These are phyloP conservation scores for Coptodon rendalli DNA, from an alignment of 2,113 vertebrate species.

Conservation along the genomic window DNA sequence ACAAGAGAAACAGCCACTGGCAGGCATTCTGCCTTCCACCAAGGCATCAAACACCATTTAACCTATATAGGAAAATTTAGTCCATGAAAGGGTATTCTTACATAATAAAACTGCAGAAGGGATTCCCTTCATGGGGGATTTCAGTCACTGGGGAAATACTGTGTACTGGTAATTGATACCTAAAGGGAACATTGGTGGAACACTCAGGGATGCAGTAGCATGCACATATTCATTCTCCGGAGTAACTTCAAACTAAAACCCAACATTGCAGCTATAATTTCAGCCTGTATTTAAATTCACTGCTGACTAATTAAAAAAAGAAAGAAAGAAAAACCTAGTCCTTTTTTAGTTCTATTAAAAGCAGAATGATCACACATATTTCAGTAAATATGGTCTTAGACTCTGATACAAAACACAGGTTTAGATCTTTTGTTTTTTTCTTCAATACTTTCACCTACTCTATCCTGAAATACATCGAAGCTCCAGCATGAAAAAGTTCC, in stretches of 20 bases:
- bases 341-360: not conserved
- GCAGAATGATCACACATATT: not conserved
- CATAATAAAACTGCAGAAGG: conserved; percentile 26
- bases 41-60: conserved; percentile 50
- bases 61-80: conserved; percentile 53
- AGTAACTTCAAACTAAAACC: not conserved
- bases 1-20: conserved; percentile 40
- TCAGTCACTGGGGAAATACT: conserved; percentile 16
- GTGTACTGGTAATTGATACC: conserved; percentile 19
- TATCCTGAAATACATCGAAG: not conserved
- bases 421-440: not conserved
- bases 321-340: not conserved
- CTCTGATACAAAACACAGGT: not conserved
- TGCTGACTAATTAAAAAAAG: not conserved
- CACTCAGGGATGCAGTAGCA: not conserved
- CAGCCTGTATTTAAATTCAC: not conserved
- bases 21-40: conserved; percentile 26
- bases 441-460: not conserved
- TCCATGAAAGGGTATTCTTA: conserved; percentile 32
- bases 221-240: not conserved
- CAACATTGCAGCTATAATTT: not conserved
- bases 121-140: conserved; percentile 42
- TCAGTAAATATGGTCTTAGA: not conserved
- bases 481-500: not conserved
- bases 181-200: not conserved